Percentiles rank a stretch among this genome's conserved stretches.
Evolutionary conservation across 2,888 invertebrate genomes (phyloP).

Genomic region (Dexiosoma caninum): DNA sequence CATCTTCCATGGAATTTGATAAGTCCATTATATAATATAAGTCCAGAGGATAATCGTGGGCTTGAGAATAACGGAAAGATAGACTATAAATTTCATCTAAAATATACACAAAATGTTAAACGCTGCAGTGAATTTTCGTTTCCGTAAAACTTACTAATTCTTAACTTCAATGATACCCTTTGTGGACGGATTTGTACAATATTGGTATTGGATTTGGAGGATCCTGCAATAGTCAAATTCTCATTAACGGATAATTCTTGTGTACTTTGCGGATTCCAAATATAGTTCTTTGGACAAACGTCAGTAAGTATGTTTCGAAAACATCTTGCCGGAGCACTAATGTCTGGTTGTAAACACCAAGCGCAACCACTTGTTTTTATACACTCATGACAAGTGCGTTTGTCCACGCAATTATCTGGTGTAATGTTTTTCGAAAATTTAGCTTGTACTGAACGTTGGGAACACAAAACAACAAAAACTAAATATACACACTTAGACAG

Average conservation of each 20-base stretch:
- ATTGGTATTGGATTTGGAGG: slow-evolving; percentile 62
- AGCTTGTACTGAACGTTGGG: slow-evolving; percentile 55
- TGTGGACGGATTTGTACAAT: slow-evolving; percentile 91
- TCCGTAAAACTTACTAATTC: slow-evolving; percentile 83
- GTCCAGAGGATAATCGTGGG: slow-evolving; percentile 98
- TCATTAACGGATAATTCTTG: slow-evolving; percentile 78
- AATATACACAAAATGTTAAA: slow-evolving; percentile 29
- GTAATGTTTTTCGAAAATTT: slow-evolving; percentile 69
- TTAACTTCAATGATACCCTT: slow-evolving; percentile 84
- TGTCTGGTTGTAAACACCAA: slow-evolving; percentile 85
- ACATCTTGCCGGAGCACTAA: slow-evolving; percentile 81
- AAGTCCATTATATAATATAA: slow-evolving; percentile 99
- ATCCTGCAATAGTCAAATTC: slow-evolving; percentile 79
- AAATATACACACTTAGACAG: slow-evolving; percentile 35
- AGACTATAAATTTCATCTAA: slow-evolving; percentile 87
- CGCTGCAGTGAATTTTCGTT: slow-evolving; percentile 53
- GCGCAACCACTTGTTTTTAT: slow-evolving; percentile 92
- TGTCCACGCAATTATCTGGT: slow-evolving; percentile 89
- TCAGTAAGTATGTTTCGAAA: slow-evolving; percentile 82
- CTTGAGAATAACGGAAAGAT: slow-evolving; percentile 87
- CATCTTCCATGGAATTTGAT: slow-evolving; percentile 99
- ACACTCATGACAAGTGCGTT: slow-evolving; percentile 92
- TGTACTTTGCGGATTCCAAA: slow-evolving; percentile 83
- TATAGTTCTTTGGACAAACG: slow-evolving; percentile 84
- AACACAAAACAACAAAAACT: slow-evolving; percentile 55